A percentile compares a stretch with the other conserved stretches of the same genome.
Evolutionary conservation across 2,888 invertebrate species (phyloP).

Genomic region (Protodeltote pygarga): DNA sequence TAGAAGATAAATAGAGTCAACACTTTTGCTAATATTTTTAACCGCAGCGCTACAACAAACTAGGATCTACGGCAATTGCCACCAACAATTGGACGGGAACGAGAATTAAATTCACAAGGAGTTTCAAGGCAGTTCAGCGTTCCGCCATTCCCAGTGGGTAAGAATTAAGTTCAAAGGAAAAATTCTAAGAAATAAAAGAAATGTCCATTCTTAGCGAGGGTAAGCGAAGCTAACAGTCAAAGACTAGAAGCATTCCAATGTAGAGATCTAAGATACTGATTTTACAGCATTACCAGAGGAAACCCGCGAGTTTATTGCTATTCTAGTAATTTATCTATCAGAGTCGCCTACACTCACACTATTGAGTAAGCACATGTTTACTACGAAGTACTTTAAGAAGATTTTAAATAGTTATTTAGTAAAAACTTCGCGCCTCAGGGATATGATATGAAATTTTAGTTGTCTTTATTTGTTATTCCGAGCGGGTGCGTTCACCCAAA

Average conservation of each 20-base stretch:
- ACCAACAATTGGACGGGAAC: slow-evolving; percentile 32
- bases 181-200: slow-evolving; percentile 21
- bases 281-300: slow-evolving; percentile 15
- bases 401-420: slow-evolving; percentile 16
- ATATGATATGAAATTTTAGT: slow-evolving; percentile 61
- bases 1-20: too few species aligned
- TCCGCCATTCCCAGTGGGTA: slow-evolving; percentile 30
- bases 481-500: slow-evolving; percentile 74
- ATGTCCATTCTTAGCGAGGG: slow-evolving; percentile 14
- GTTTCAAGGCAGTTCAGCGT: slow-evolving; percentile 39
- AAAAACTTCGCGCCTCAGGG: slow-evolving; percentile 33
- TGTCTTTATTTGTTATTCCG: slow-evolving; percentile 74
- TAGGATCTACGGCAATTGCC: slow-evolving; percentile 30
- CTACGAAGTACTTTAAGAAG: too few species aligned
- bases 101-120: slow-evolving; percentile 40
- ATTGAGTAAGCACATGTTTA: slow-evolving; percentile 17
- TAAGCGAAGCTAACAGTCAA: slow-evolving; percentile 21
- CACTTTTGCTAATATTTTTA: slow-evolving; percentile 1
- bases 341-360: slow-evolving; percentile 12
- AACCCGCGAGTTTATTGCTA: slow-evolving; percentile 14
- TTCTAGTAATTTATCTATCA: slow-evolving; percentile 34
- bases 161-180: slow-evolving; percentile 34
- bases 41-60: slow-evolving; percentile 12
- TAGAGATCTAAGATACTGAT: slow-evolving; percentile 8
- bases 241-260: slow-evolving; percentile 16